Evolutionary conservation across 1,140 invertebrate genomes (phyloP), one percentile per base, ranked within the genome.

Genomic region (Drosophila seguyi): DNA sequence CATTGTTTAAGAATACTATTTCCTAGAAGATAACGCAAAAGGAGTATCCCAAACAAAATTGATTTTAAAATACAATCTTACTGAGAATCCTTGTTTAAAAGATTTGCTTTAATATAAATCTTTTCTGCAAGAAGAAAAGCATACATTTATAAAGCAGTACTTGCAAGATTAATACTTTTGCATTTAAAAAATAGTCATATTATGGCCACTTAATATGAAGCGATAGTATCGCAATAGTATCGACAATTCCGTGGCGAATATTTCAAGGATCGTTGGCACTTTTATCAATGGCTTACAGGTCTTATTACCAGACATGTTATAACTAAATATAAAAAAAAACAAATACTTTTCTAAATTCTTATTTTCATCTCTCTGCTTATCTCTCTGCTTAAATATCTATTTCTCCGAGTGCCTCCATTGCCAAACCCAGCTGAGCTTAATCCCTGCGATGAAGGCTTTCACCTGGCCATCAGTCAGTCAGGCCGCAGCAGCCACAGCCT

Each of bases 371-470:
- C n/a, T 5, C 20, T 38, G 20, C 20, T 22, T 27, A 29, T 29
- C 27, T 50, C 47, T 29, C 36, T 6, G 4, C 11, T 6, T 10
- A 13, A 22, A 59, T 6, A 14, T 36, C 11, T 4, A 38, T 60
- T 60, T 60, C 10, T 42, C 13, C 22, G 27, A 25, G 61, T 42
- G 27, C 61, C 18, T 29, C 20, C 27, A 31, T 31, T 4, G 0
- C 36, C 41, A 36, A 42, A 16, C 42, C 42, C 34, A 34, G 16
- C 29, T 36, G 13, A 29, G 34, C 56, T 34, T 74, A 74, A 74
- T 74, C 69, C 66, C 68, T 20, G 57, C 34, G 71, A 18, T 74
- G 71, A 74, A 55, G 68, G 71, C 69, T 62, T 55, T 73, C 68
- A 74, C 71, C 71, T 74, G 63, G 42, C 59, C 78, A 59, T 53